Evolutionary conservation across 2,888 invertebrate genomes (phyloP).

Genomic region (Plebejus anna): DNA sequence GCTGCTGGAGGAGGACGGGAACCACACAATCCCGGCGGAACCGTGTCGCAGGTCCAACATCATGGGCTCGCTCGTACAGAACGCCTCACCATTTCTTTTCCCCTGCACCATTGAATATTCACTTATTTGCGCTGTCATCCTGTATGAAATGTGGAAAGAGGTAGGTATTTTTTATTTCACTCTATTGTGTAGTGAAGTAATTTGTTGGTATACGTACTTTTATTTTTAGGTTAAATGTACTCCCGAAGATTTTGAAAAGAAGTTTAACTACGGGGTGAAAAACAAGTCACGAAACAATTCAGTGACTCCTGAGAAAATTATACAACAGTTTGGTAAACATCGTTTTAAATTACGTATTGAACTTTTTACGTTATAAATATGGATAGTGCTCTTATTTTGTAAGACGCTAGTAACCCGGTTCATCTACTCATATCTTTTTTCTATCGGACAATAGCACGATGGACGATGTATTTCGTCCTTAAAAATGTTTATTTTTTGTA

Average conservation of each 20-base stretch:
- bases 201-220: not conserved
- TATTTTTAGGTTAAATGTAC: slow-evolving; percentile 69
- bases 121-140: slow-evolving; percentile 92
- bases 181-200: not conserved
- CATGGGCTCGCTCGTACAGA: slow-evolving; percentile 85
- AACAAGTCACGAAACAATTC: slow-evolving; percentile 71
- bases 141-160: slow-evolving; percentile 96
- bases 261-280: slow-evolving; percentile 53
- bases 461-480: no score
- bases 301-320: slow-evolving; percentile 72
- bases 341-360: not conserved
- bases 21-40: slow-evolving; percentile 45
- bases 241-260: slow-evolving; percentile 70
- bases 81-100: slow-evolving; percentile 89
- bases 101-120: slow-evolving; percentile 95
- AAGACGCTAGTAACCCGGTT: no score
- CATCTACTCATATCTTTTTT: no score
- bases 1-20: slow-evolving; percentile 41
- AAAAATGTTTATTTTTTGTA: slow-evolving; percentile 44
- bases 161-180: slow-evolving; percentile 52
- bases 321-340: slow-evolving; percentile 70
- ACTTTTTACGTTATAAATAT: not conserved
- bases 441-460: no score
- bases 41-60: slow-evolving; percentile 82
- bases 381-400: no score